Evolutionary conservation across 53 echinoderm and acorn worm genomes (phyloP), one percentile per base, ranked within the genome.

Genomic region (Astropecten irregularis): DNA sequence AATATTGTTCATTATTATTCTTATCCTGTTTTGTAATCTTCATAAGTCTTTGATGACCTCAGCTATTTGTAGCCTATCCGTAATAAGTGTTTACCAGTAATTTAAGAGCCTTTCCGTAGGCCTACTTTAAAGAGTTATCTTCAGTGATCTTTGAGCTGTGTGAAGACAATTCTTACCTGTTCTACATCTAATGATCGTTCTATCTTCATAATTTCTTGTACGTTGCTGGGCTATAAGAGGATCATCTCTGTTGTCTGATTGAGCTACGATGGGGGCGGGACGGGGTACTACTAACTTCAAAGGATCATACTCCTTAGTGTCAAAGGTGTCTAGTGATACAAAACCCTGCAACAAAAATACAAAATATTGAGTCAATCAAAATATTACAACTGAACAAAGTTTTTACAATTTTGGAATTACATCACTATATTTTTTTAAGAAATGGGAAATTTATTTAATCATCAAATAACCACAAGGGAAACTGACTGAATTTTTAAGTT

Each of bases 311-410:
- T 94, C 99, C 27, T 40, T 59, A 9, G 73, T 59, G 63, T 93
- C 93, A 85, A 82, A 93, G 63, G 90, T 90, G 56, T 94, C 99
- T 63, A 94, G 86, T n/a, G 92, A 99, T 15, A 99, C 94, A 92
- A 88, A 91, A 31, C 93, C 96, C 96, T 95, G 85, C 57, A 10
- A 46, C 27, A 60, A 30, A 20, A 62, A 69, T 63, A 70, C 59
- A 58, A 32, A 3, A 68, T 8, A 42, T n/a, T n/a, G n/a, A n/a
- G n/a, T n/a, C n/a, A n/a, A 74, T 27, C 19, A 29, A 11, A 57
- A n/a, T 1, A 37, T 25, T 65, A 11, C 21, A 19, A 51, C 1
- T 51, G 15, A 9, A 65, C 13, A 19, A 14, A n/a, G n/a, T n/a
- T n/a, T n/a, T n/a, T n/a, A n/a, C n/a, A n/a, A n/a, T n/a, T n/a